Evolutionary conservation across 2,888 invertebrate genomes (phyloP).

Genomic region (Caenorhabditis zanzibari): DNA sequence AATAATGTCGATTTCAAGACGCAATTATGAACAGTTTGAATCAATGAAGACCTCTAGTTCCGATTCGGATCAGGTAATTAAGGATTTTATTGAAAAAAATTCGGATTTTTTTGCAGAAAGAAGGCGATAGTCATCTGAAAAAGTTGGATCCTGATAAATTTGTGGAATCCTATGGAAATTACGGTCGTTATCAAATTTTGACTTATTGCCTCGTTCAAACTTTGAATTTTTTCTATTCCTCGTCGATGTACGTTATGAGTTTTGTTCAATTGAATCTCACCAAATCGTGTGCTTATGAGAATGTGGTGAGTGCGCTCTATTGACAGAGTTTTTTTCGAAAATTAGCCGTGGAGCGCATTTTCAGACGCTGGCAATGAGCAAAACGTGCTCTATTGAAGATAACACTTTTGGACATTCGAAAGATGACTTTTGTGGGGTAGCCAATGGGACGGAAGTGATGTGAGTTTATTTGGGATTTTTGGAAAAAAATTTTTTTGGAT

Average conservation of each 20-base stretch:
- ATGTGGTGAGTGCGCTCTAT: slow-evolving; percentile 36
- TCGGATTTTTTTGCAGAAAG: too few species aligned
- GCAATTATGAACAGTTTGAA: slow-evolving; percentile 49
- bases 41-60: slow-evolving; percentile 31
- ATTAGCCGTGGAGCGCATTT: neutral
- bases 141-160: slow-evolving; percentile 63
- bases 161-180: slow-evolving; percentile 55
- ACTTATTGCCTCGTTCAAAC: slow-evolving; percentile 59
- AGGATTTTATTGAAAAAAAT: too few species aligned
- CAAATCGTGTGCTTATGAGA: slow-evolving; percentile 27
- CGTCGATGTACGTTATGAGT: slow-evolving; percentile 66
- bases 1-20: slow-evolving; percentile 52
- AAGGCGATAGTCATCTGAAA: slow-evolving; percentile 34
- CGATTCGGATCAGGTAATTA: slow-evolving; percentile 9
- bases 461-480: too few species aligned
- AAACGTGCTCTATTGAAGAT: slow-evolving; percentile 39
- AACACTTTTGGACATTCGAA: neutral
- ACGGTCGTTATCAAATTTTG: slow-evolving; percentile 63
- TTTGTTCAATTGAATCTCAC: slow-evolving; percentile 54
- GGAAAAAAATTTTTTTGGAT: too few species aligned
- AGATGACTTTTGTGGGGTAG: slow-evolving; percentile 12
- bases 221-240: slow-evolving; percentile 64
- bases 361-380: slow-evolving; percentile 25
- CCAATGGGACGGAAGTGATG: neutral
- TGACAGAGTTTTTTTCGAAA: neutral